phyloP scores from a whole-genome alignment of 2,113 vertebrate genomes.

The Sapayoa aenigma region DNA sequence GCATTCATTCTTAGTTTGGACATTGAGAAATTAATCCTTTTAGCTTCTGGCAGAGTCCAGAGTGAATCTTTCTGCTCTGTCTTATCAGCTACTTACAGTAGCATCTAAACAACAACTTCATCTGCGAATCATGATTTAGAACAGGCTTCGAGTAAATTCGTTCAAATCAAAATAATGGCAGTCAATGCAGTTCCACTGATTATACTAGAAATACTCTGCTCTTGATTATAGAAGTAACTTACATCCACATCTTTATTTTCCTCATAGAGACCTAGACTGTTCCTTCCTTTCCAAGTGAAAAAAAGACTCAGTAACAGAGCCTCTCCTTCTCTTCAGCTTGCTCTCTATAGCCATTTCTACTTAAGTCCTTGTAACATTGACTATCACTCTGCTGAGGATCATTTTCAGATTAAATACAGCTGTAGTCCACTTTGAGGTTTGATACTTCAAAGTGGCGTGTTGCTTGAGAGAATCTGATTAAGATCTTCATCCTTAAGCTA shows the following conservation, averaged over 20 bases:
- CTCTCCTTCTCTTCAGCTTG: neutral
- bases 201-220: neutral
- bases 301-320: neutral
- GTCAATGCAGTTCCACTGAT: neutral
- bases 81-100: neutral
- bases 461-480: neutral
- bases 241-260: neutral
- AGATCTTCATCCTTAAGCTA: neutral
- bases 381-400: neutral
- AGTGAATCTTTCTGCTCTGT: neutral
- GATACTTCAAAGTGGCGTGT: neutral
- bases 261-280: neutral
- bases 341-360: neutral
- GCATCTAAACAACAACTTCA: neutral
- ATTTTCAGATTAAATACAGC: neutral
- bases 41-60: neutral
- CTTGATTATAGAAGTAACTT: accelerated
- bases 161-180: neutral
- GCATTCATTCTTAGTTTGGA: neutral
- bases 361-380: neutral
- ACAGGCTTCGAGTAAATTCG: neutral
- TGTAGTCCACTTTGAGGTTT: neutral
- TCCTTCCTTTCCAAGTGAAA: neutral
- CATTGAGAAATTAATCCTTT: neutral
- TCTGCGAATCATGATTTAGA: accelerated